Evolutionary conservation across 2,797 vertebrate genomes (phyloP).

Genomic region (Apodemus agrarius): DNA sequence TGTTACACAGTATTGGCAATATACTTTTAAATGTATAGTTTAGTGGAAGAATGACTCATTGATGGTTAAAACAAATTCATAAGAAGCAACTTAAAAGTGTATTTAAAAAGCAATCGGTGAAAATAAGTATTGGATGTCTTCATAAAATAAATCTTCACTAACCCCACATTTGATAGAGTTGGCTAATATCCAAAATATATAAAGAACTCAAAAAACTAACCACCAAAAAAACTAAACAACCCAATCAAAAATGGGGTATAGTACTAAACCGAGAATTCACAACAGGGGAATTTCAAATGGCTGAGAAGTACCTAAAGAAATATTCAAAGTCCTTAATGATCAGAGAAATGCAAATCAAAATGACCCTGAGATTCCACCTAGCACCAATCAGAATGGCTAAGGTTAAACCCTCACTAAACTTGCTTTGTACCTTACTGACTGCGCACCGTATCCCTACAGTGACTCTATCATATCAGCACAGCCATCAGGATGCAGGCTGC

Average conservation of each 20-base stretch:
- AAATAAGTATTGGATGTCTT: slow-evolving; percentile 72
- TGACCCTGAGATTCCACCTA: too few relatives aligned
- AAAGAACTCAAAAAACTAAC: too few relatives aligned
- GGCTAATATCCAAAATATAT: too few relatives aligned
- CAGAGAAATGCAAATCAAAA: too few relatives aligned
- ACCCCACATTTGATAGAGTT: too few relatives aligned
- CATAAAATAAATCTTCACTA: not conserved
- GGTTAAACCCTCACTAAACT: slow-evolving; percentile 80
- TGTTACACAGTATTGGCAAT: slow-evolving; percentile 70
- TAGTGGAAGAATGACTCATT: slow-evolving; percentile 8
- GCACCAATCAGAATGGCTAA: slow-evolving; percentile 61
- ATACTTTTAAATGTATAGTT: slow-evolving; percentile 45
- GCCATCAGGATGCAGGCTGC: slow-evolving; percentile 96
- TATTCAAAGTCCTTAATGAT: too few relatives aligned
- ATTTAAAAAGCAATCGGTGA: slow-evolving; percentile 74
- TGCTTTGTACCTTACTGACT: slow-evolving; percentile 85
- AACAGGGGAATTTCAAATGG: too few relatives aligned
- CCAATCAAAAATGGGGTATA: too few relatives aligned
- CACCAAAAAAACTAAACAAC: too few relatives aligned
- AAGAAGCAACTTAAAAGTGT: slow-evolving; percentile 72
- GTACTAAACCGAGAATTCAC: too few relatives aligned
- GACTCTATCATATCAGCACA: slow-evolving; percentile 94
- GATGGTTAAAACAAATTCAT: slow-evolving; percentile 69
- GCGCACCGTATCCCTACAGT: slow-evolving; percentile 91
- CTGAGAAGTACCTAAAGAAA: too few relatives aligned